Percentiles rank a stretch among this genome's conserved stretches.
Conservation (phyloP, 2,113 vertebrate genomes). For the Halcyon senegalensis region DNA sequence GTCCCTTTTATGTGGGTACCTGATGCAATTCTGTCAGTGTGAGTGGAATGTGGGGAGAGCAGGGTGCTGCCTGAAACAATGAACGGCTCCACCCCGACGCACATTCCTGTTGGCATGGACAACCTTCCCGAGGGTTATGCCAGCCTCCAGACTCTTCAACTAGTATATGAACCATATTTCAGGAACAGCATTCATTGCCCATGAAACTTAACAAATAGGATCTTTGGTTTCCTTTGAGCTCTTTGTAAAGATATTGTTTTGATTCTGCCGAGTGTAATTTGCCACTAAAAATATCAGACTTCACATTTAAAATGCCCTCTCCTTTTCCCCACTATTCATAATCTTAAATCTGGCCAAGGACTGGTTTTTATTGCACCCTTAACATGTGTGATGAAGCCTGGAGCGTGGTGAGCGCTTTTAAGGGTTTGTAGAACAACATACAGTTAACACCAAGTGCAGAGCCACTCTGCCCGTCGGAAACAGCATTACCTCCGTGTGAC, state of each 20-base stretch:
- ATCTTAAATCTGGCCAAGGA: background rate
- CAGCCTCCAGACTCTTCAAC: background rate
- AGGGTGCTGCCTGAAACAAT: background rate
- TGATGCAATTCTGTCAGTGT: background rate
- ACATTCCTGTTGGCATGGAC: rapidly evolving
- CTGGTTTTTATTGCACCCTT: background rate
- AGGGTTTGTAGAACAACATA: background rate
- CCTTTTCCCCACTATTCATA: background rate
- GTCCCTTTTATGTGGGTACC: rapidly evolving
- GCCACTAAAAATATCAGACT: background rate
- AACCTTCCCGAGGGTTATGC: background rate
- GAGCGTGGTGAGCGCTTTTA: background rate
- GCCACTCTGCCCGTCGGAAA: background rate
- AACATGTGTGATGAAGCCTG: background rate
- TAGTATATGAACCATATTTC: background rate
- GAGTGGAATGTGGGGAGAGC: background rate
- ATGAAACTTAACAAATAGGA: background rate
- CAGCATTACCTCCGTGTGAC: background rate
- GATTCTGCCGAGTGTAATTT: background rate
- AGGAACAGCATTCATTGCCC: background rate
- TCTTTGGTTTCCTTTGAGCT: background rate
- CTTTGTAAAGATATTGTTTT: background rate
- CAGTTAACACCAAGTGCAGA: background rate
- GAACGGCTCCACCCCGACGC: background rate
- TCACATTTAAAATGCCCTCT: background rate